Conservation (phyloP, 1,140 invertebrate species). For the Lethocerus indicus region DNA sequence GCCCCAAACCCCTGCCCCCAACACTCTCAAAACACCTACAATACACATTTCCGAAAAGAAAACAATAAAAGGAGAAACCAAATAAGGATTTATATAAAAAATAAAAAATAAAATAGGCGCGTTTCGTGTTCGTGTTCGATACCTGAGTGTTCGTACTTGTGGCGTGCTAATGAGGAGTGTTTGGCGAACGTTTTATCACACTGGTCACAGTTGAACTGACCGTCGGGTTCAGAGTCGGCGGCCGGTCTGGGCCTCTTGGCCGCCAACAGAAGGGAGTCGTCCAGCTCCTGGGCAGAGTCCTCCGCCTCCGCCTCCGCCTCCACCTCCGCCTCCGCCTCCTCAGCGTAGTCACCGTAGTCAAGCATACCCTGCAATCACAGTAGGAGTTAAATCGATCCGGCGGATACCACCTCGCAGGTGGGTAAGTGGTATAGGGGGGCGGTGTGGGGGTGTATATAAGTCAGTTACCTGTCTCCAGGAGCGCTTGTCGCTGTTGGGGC, state of each 20-base stretch:
- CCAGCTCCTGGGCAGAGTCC: conserved; percentile 19
- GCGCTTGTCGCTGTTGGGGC: conserved; percentile 33
- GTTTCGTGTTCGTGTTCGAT: conserved; percentile 3
- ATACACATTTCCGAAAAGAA: too few relatives aligned
- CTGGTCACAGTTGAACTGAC: conserved; percentile 87
- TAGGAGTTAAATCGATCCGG: too few relatives aligned
- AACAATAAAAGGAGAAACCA: too few relatives aligned
- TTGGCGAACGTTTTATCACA: conserved; percentile 99
- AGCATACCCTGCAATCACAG: too few relatives aligned
- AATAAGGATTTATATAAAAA: too few relatives aligned
- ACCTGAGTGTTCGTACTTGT: conserved; percentile 99
- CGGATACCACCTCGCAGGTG: too few relatives aligned
- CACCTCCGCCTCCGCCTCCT: conserved; percentile 5
- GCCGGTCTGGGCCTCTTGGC: conserved; percentile 20
- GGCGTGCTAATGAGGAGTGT: conserved; percentile 91
- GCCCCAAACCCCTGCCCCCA: too few relatives aligned
- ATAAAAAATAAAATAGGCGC: conserved; percentile 7
- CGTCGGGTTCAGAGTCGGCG: conserved; percentile 44
- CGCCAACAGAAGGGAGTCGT: too few relatives aligned
- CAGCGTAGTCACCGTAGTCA: too few relatives aligned
- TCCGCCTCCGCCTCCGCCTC: conserved; percentile 23
- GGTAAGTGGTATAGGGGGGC: too few relatives aligned
- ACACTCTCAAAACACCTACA: too few relatives aligned
- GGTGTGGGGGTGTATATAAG: too few relatives aligned
- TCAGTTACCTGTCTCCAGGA: conserved; percentile 33